Evolutionary conservation across 2,797 vertebrate species (phyloP), one percentile per base, ranked within the genome.

Genomic region (Bryconaethiops microstoma): DNA sequence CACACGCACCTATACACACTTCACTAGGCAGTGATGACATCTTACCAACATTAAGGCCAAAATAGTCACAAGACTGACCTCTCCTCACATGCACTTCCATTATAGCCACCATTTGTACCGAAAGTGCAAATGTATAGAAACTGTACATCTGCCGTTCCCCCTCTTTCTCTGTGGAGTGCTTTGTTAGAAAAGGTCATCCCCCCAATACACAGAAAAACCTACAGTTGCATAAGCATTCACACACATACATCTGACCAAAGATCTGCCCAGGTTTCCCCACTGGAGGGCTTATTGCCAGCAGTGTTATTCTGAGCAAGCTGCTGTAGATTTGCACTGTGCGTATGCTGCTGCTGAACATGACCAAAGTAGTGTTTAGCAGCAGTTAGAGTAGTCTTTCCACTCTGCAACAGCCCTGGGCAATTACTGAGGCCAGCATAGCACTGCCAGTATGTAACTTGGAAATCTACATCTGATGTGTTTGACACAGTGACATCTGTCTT

Each of bases 81-180:
- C 59, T 77, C 50, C 50, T 74, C 76, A 78, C 35, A 67, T 59
- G 52, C 70, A 62, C 68, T 77, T 57, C 39, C 19, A 73, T 73
- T 77, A 77, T 7, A 81, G 57, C 60, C 40, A 71, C 40, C 48
- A 59, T 23, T 65, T 48, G 59, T 57, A 77, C 63, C n/a, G 25
- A 50, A 16, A 70, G 9, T 77, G 57, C 23, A 72, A 72, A 40
- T 71, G 19, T 50, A 65, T 25, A 76, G 63, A 76, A 77, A 74
- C 14, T 65, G 60, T 73, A 65, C 21, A 6, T 45, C 39, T 19
- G 7, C 0, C 25, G 1, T 7, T 69, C 25, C 13, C 50, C n/a
- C 70, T 64, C 70, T 73, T 19, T 63, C 14, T 77, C 45, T 14
- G 59, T 59, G 62, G 19, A 48, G 67, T 29, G 60, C 63, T 45